Conservation (phyloP, 2,888 invertebrate species). For the Dicycla oo region DNA sequence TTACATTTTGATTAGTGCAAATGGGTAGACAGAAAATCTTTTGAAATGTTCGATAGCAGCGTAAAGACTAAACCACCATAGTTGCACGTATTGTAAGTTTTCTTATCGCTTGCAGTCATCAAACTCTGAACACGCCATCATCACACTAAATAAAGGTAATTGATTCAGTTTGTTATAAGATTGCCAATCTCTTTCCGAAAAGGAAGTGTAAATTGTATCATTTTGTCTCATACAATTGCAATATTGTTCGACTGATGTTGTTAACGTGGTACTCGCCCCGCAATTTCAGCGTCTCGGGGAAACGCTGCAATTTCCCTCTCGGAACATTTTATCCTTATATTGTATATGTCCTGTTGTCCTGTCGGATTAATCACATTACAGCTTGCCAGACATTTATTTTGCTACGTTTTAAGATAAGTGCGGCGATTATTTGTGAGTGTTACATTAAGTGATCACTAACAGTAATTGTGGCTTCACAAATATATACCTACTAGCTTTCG, state of each 20-base stretch:
- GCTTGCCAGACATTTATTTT: constrained; percentile 68
- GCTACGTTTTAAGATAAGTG: constrained; percentile 63
- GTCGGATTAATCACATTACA: constrained; percentile 77
- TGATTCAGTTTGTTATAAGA: constrained; percentile 48
- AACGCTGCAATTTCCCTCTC: constrained; percentile 78
- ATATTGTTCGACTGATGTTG: constrained; percentile 73
- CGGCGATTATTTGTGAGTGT: constrained; percentile 38
- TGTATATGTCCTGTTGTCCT: constrained; percentile 66
- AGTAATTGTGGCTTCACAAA: constrained; percentile 26
- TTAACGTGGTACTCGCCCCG: constrained; percentile 70
- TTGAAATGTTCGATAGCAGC: too few relatives aligned
- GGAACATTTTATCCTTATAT: constrained; percentile 74
- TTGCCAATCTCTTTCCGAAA: constrained; percentile 53
- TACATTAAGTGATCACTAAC: constrained; percentile 40
- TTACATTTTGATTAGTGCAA: constrained; percentile 23
- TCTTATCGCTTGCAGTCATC: neutral
- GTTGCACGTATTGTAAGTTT: neutral
- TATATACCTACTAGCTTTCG: too few relatives aligned
- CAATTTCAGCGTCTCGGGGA: constrained; percentile 74
- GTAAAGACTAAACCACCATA: neutral
- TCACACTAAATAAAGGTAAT: constrained; percentile 17
- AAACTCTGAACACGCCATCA: neutral
- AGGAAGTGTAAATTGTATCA: constrained; percentile 68
- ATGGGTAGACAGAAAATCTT: neutral
- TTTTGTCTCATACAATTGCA: constrained; percentile 70